phyloP scores from a whole-genome alignment of 1,140 invertebrate genomes.

The Rhagoletis zephyria region DNA sequence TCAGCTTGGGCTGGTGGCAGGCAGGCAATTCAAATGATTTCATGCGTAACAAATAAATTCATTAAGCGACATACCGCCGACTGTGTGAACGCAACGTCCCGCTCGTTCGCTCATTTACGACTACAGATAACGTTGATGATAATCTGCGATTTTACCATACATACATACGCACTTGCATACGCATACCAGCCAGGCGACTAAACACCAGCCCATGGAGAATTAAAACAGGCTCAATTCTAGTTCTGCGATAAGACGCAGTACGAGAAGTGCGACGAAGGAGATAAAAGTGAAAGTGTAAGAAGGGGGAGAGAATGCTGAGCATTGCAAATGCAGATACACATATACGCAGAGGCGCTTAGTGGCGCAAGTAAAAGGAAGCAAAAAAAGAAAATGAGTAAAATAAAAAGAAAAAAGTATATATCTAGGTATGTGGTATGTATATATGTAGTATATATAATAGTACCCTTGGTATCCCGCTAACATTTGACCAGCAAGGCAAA shows the following conservation, averaged over 20 bases:
- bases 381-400: background rate
- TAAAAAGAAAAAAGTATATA: constrained; percentile 1
- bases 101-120: constrained; percentile 47
- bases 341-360: background rate
- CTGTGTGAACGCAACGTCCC: constrained; percentile 5
- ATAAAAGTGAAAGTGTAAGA: constrained; percentile 31
- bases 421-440: no score
- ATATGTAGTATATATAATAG: background rate
- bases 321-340: background rate
- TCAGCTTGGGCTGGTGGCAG: background rate
- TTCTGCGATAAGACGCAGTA: background rate
- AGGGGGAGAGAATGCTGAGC: background rate
- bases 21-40: constrained; percentile 50
- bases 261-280: constrained; percentile 14
- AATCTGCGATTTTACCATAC: constrained; percentile 38
- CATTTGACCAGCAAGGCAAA: constrained; percentile 41
- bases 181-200: constrained; percentile 4
- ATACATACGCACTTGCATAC: background rate
- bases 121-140: constrained; percentile 26
- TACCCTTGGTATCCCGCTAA: constrained; percentile 10
- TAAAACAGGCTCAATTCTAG: background rate
- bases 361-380: background rate
- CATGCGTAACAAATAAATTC: constrained; percentile 55
- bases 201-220: constrained; percentile 9
- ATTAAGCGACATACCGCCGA: constrained; percentile 48